phyloP scores from a whole-genome alignment of 2,113 vertebrate genomes.

The Notechis scutatus region DNA sequence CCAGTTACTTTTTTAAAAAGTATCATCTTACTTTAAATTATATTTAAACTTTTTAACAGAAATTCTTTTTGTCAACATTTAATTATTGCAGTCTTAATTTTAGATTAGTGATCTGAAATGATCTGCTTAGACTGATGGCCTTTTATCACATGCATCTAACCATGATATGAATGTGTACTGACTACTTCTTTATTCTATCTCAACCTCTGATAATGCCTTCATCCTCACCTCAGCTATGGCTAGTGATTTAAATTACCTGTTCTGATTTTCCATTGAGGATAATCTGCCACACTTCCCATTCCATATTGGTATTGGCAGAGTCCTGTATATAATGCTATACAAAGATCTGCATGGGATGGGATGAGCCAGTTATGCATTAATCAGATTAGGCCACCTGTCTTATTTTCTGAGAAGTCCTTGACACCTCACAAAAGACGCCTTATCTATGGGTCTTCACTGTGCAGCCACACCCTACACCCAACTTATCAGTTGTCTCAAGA shows the following conservation, averaged over 20 bases:
- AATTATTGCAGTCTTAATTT: background rate
- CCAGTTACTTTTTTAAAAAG: background rate
- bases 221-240: background rate
- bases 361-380: background rate
- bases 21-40: background rate
- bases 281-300: background rate
- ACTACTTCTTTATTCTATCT: background rate
- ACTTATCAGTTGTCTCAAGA: background rate
- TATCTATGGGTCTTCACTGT: background rate
- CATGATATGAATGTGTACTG: background rate
- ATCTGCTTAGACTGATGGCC: background rate
- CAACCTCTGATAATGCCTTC: background rate
- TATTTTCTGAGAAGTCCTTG: background rate
- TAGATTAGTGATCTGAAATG: conserved; percentile 14
- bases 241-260: background rate
- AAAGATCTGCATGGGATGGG: background rate
- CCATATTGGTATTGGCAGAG: background rate
- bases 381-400: background rate
- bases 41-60: conserved; percentile 16
- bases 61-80: conserved; percentile 1
- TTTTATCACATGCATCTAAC: background rate
- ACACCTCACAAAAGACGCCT: background rate
- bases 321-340: background rate
- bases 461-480: background rate
- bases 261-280: background rate